A percentile compares a stretch with the other conserved stretches of the same genome.
Evolutionary conservation across 2,113 vertebrate species (phyloP).

Genomic region (Callionymus lyra): DNA sequence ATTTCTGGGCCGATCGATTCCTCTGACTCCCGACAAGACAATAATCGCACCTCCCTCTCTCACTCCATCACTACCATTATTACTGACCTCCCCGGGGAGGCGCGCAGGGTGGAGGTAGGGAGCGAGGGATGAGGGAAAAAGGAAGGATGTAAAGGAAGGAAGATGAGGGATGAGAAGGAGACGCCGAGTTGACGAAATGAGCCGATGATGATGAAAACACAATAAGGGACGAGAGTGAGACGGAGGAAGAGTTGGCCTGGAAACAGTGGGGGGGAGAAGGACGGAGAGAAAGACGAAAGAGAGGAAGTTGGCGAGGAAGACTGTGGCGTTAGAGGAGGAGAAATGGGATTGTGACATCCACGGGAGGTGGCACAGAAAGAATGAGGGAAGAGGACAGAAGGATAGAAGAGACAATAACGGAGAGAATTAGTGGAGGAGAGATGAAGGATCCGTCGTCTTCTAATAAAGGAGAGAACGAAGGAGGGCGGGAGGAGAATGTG

Average conservation of each 20-base stretch:
- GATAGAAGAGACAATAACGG: constrained; percentile 41
- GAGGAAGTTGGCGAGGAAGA: constrained; percentile 21
- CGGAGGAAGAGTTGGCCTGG: constrained; percentile 36
- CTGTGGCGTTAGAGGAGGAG: constrained; percentile 17
- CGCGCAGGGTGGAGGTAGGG: constrained; percentile 49
- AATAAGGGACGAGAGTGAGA: constrained; percentile 39
- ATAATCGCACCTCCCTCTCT: constrained; percentile 89
- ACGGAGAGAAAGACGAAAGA: constrained; percentile 10
- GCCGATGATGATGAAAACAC: constrained; percentile 51
- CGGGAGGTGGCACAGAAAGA: constrained; percentile 26
- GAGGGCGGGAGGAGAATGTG: constrained; percentile 52
- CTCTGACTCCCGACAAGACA: constrained; percentile 97
- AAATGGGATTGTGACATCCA: constrained; percentile 20
- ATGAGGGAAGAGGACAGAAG: constrained; percentile 13
- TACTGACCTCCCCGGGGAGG: constrained; percentile 77
- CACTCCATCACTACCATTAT: constrained; percentile 81
- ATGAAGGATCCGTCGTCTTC: constrained; percentile 70
- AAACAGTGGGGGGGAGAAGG: constrained; percentile 21
- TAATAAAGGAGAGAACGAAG: constrained; percentile 67
- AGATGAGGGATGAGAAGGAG: constrained; percentile 42
- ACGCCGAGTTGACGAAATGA: constrained; percentile 54
- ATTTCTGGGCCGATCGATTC: constrained; percentile 95
- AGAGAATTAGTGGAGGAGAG: constrained; percentile 58
- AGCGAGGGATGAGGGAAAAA: constrained; percentile 48
- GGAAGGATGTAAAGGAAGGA: constrained; percentile 30